Evolutionary conservation across 2,797 vertebrate genomes (phyloP).

Genomic region (Tamandua tetradactyla): DNA sequence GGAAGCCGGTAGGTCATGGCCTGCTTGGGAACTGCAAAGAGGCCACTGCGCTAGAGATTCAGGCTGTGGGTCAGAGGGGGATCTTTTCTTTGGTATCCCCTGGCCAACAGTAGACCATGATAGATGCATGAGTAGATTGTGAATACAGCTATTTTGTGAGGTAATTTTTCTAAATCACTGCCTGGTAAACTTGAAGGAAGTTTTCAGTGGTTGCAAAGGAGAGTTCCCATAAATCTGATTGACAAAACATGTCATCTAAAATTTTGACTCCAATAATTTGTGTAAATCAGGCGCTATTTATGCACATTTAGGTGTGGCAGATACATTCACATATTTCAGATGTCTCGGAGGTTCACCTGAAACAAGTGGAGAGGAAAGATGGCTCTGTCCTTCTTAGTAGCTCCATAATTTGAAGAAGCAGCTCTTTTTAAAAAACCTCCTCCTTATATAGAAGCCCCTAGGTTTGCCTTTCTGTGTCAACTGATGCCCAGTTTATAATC

Average conservation of each 20-base stretch:
- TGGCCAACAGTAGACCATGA: not conserved
- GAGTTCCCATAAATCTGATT: not conserved
- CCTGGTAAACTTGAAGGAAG: not conserved
- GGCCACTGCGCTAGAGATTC: not conserved
- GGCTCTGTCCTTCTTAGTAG: not conserved
- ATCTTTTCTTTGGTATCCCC: not conserved
- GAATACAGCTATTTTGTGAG: constrained; percentile 13
- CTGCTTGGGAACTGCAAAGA: not conserved
- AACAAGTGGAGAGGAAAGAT: not conserved
- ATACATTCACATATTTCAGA: not conserved
- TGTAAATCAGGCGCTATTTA: not conserved
- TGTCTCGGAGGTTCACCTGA: not conserved
- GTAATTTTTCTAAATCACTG: constrained; percentile 24
- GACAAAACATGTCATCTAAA: constrained; percentile 1
- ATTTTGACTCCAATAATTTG: not conserved
- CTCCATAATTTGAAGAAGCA: not conserved
- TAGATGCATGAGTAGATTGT: not conserved
- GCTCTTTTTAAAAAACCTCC: not conserved
- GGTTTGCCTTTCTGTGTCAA: constrained; percentile 2
- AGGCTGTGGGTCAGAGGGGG: not conserved
- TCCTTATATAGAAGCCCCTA: not conserved
- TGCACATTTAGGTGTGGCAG: not conserved
- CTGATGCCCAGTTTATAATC: not conserved
- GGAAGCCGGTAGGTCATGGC: too few relatives aligned
- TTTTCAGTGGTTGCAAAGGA: not conserved